phyloP scores from a whole-genome alignment of 2,888 invertebrate genomes.

The Fabriciana adippe region DNA sequence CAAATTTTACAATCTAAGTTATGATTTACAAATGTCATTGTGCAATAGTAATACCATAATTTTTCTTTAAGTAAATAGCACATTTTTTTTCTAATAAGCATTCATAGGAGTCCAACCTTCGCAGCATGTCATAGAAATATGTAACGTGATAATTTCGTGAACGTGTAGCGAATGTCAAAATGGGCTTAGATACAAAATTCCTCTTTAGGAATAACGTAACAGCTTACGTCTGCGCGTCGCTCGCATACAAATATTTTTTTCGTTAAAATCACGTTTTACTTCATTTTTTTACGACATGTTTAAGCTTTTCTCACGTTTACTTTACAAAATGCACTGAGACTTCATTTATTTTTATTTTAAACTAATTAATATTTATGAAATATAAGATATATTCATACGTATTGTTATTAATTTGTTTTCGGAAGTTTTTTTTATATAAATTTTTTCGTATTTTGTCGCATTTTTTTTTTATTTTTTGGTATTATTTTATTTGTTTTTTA shows the following conservation, averaged over 20 bases:
- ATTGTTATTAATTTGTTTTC: not conserved
- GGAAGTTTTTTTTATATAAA: too few relatives aligned
- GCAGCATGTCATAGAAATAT: slow-evolving; percentile 11
- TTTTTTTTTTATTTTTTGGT: too few relatives aligned
- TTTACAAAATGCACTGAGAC: slow-evolving; percentile 31
- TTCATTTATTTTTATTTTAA: not conserved
- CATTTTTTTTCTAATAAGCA: not conserved
- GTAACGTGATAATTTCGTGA: slow-evolving; percentile 29
- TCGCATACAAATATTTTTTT: slow-evolving; percentile 41
- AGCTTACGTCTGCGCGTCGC: slow-evolving; percentile 39
- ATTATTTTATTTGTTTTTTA: too few relatives aligned
- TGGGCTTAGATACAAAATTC: slow-evolving; percentile 28
- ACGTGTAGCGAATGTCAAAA: slow-evolving; percentile 31
- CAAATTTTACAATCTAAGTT: not conserved
- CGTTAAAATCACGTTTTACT: slow-evolving; percentile 42
- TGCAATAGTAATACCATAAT: not conserved
- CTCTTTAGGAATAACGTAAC: slow-evolving; percentile 36
- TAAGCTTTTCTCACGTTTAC: slow-evolving; percentile 46
- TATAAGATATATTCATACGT: too few relatives aligned
- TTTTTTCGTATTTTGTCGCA: too few relatives aligned
- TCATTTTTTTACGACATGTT: slow-evolving; percentile 42
- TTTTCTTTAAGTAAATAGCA: slow-evolving; percentile 11
- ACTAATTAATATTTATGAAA: not conserved
- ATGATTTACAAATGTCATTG: not conserved
- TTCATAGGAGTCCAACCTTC: not conserved